Base-by-base conservation (phyloP, 1,140 invertebrate species). In the Portunus trituberculatus region DNA sequence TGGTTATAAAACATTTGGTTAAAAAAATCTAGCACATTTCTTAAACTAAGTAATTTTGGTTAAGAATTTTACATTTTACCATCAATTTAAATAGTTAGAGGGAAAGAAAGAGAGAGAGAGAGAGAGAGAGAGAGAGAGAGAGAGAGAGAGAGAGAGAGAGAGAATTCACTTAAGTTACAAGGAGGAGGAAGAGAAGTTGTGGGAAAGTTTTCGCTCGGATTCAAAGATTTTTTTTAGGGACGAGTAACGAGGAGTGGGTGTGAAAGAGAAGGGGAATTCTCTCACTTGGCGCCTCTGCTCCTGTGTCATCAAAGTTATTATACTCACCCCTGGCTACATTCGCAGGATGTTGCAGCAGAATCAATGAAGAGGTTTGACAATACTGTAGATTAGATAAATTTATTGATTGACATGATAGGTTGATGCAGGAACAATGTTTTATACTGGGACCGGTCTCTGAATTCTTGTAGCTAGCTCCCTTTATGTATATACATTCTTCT, bases 81-180 rank as follows among this genome's bases (percentile, higher is more conserved):
- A 28, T 0, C 76, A 8, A 1, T 20, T 25, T 20, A 3, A 28
- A 82, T 20, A 7, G 76, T 25, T 20, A 1, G 7, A 3, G 76
- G 8, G 76, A 82, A 8, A 82, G 76, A 82, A 8, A 82, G 76
- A 82, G 76, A 82, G 76, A 82, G 76, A 82, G 76, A 82, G 76
- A 82, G 76, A 82, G 76, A 82, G 76, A 82, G 76, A 82, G 76
- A 82, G 76, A 82, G 76, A 82, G 76, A 82, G 76, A 82, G 76
- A 82, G 76, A 82, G 76, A 82, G 76, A 82, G 76, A 20, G 76
- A 82, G 76, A 82, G 76, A 82, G 76, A 82, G 76, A 25, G 28
- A 20, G 76, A 28, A 28, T 82, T 82, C 76, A 82, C 1, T 25
- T 2, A 82, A 28, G 76, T 82, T 20, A 20, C 16, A 25, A 82